A percentile compares a stretch with the other conserved stretches of the same genome.
Conservation (phyloP, 1,140 invertebrate species). For the Asbolus verrucosus region DNA sequence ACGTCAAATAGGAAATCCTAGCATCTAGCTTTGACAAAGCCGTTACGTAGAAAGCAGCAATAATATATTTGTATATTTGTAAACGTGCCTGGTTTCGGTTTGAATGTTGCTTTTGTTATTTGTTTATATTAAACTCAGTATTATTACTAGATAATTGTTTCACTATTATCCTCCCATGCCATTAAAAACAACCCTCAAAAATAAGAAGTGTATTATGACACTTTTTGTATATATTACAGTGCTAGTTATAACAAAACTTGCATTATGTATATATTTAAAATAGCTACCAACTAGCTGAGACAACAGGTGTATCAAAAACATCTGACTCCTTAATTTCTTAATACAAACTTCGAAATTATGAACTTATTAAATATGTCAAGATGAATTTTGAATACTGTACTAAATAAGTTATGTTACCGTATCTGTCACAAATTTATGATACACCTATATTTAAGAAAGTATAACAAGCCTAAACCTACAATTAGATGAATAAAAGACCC, state of each 20-base stretch:
- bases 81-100: conserved; percentile 54
- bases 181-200: conserved; percentile 36
- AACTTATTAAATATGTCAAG: no score
- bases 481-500: conserved; percentile 44
- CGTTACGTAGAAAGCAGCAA: conserved; percentile 52
- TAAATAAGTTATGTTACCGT: no score
- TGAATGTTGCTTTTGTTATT: conserved; percentile 51
- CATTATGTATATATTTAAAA: no score
- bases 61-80: conserved; percentile 59
- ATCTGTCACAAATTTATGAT: no score
- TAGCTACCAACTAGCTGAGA: conserved; percentile 23
- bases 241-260: conserved; percentile 15
- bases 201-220: conserved; percentile 51
- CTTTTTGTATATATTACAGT: conserved; percentile 43
- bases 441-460: no score
- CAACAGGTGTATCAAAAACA: no score
- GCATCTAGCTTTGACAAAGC: conserved; percentile 45
- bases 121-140: conserved; percentile 50
- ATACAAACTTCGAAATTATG: no score
- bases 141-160: conserved; percentile 43
- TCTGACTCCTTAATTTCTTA: no score
- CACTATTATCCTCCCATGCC: conserved; percentile 1
- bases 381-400: no score
- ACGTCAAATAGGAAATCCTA: conserved; percentile 32
- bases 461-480: no score